Base-by-base conservation (phyloP, 2,888 invertebrate genomes). In the Pyralis farinalis region DNA sequence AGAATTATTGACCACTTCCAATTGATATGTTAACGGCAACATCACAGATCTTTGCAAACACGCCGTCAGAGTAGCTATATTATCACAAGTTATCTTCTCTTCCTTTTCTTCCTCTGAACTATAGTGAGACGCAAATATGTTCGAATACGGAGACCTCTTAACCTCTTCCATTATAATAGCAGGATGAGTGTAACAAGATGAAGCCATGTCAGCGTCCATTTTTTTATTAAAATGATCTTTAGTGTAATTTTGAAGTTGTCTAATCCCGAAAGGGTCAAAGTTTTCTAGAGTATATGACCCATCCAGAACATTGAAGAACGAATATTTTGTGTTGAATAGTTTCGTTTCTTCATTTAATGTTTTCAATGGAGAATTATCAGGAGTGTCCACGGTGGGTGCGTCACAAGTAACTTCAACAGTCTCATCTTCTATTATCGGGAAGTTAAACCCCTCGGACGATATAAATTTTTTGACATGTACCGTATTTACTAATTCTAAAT, bases 1-100 rank as follows among this genome's bases (percentile, higher is more conserved):
- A 5, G 94, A 94, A 46, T 92, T 93, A 43, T 94, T 94, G 0
- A 94, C 91, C 7, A 95, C 87, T 50, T 92, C 91, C 37, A 92
- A 85, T 58, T 95, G 95, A 12, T 92, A 91, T 7, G 90, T 90
- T 1, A 95, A 67, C 0, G 95, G 95, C 43, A 94, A 77, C 62
- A 92, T 85, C 1, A 95, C 91, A 0, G 94, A 94, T 65, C 92
- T 89, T 58, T 93, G 92, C 4, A 94, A 66, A 49, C 92, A 93
- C 16, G 92, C 91, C 0, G 92, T 90, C 11, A 91, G 56, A 2
- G 86, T 85, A 1, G 87, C 86, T 45, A 88, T 84, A 50, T 87
- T 89, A 48, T 84, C 81, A 40, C 75, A 73, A 1, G 59, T 64
- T 1, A 82, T 62, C 31, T 64, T 69, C n/a, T 66, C 54, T 6